These are phyloP conservation scores for Timema cristinae DNA, from an alignment of 2,888 invertebrate species.

Conservation along the genomic window DNA sequence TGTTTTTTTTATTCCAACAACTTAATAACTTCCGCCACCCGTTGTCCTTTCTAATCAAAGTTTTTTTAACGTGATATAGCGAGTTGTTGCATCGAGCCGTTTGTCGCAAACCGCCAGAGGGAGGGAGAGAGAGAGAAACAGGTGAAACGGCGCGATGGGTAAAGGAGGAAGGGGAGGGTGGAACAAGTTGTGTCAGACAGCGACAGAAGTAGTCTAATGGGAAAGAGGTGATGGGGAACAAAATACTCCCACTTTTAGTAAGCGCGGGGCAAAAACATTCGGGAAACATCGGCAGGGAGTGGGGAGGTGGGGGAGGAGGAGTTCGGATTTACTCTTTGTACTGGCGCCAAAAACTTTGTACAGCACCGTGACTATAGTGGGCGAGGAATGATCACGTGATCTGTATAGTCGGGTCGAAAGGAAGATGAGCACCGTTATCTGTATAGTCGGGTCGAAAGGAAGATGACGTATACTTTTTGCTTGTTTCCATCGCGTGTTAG, in stretches of 20 bases:
- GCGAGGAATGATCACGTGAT: too few relatives aligned
- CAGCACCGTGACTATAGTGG: too few relatives aligned
- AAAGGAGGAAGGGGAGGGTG: not conserved
- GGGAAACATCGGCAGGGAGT: not conserved
- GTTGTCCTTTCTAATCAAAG: too few relatives aligned
- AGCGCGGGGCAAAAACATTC: slow-evolving; percentile 7
- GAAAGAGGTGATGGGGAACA: not conserved
- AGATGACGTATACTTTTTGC: too few relatives aligned
- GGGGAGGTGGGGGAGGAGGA: not conserved
- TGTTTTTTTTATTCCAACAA: too few relatives aligned
- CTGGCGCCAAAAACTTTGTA: not conserved
- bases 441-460: too few relatives aligned
- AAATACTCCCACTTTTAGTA: slow-evolving; percentile 5
- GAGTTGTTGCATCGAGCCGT: not conserved
- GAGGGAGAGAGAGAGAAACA: not conserved
- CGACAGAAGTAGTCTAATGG: too few relatives aligned
- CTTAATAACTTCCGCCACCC: too few relatives aligned
- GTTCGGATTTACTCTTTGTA: slow-evolving; percentile 3
- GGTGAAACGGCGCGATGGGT: not conserved
- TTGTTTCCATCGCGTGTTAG: too few relatives aligned
- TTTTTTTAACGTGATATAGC: not conserved
- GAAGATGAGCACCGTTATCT: too few relatives aligned
- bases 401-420: too few relatives aligned
- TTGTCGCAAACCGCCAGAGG: not conserved
- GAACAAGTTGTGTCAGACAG: not conserved